phyloP scores from a whole-genome alignment of 2,113 vertebrate species.

The Varanus komodoensis region DNA sequence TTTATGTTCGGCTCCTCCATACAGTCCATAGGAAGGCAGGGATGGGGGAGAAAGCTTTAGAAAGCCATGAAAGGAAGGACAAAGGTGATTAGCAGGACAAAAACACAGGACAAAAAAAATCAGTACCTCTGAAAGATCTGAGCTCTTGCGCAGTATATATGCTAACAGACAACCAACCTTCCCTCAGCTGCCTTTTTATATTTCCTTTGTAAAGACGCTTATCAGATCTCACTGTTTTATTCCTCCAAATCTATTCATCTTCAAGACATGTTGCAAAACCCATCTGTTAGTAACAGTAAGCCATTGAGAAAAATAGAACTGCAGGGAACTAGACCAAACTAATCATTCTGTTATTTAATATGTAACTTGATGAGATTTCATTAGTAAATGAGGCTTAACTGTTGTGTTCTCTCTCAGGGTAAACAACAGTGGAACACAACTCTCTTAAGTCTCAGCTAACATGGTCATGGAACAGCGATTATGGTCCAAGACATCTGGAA shows the following conservation, averaged over 20 bases:
- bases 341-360: background rate
- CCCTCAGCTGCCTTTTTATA: background rate
- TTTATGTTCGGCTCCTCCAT: fast-evolving
- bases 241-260: constrained; percentile 21
- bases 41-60: background rate
- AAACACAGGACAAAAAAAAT: too few relatives aligned
- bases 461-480: too few relatives aligned
- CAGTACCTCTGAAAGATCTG: background rate
- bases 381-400: constrained; percentile 36
- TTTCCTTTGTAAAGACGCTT: constrained; percentile 1
- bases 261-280: background rate
- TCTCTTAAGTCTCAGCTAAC: too few relatives aligned
- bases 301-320: background rate
- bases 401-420: background rate
- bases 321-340: background rate
- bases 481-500: too few relatives aligned
- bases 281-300: constrained; percentile 1
- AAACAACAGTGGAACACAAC: too few relatives aligned
- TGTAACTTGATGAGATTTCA: constrained; percentile 2
- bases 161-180: background rate
- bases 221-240: background rate
- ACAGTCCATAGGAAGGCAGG: background rate
- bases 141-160: background rate
- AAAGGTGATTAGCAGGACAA: background rate
- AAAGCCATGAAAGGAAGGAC: background rate